These are phyloP conservation scores for Nycticorax nycticorax DNA, from an alignment of 2,113 vertebrate species.

Conservation along the genomic window DNA sequence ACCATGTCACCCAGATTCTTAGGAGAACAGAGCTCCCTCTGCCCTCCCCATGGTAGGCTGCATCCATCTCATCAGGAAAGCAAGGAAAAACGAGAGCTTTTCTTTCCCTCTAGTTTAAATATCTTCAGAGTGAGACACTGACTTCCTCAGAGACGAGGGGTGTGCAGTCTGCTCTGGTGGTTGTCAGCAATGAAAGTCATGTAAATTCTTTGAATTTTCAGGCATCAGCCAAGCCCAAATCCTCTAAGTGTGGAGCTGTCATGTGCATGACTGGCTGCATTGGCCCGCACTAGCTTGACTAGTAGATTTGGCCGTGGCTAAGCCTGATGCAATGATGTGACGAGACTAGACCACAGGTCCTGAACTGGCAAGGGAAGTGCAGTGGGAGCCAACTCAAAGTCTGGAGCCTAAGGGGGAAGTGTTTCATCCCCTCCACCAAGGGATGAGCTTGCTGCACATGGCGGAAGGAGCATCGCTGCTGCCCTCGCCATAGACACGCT, in stretches of 20 bases:
- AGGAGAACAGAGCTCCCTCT: background rate
- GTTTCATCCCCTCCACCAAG: background rate
- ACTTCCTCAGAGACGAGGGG: background rate
- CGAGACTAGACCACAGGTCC: background rate
- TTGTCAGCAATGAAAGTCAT: background rate
- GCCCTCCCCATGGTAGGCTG: background rate
- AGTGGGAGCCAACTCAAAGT: background rate
- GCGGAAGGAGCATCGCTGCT: background rate
- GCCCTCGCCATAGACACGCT: accelerated
- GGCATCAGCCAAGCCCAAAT: background rate
- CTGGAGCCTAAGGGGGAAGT: background rate
- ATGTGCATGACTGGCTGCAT: background rate
- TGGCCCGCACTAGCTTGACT: background rate
- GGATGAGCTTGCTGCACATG: background rate
- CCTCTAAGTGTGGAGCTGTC: background rate
- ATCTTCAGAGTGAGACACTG: background rate
- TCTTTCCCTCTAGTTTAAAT: background rate
- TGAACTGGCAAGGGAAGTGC: background rate
- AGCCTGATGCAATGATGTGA: background rate
- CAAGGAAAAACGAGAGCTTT: background rate
- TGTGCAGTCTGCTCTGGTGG: background rate
- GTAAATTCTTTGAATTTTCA: background rate
- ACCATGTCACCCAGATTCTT: background rate
- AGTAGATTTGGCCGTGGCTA: background rate
- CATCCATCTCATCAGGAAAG: background rate